A percentile compares a stretch with the other conserved stretches of the same genome.
Evolutionary conservation across 2,888 invertebrate genomes (phyloP).

Genomic region (Thymelicus sylvestris): DNA sequence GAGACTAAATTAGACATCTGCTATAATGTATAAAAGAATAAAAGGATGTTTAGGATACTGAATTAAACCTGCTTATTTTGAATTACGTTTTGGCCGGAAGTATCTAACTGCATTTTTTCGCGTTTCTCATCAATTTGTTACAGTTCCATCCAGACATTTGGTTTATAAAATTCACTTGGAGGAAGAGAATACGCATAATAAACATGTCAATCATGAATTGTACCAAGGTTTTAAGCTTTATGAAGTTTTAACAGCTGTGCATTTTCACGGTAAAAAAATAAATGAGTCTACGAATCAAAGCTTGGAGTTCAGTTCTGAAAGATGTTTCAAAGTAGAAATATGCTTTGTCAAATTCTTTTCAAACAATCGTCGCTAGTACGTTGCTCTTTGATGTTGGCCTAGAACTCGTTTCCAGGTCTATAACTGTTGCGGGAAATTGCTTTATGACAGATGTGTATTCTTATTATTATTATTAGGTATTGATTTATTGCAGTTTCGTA

Average conservation of each 20-base stretch:
- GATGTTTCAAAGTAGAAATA: slow-evolving; percentile 44
- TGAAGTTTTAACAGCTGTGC: slow-evolving; percentile 46
- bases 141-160: slow-evolving; percentile 3
- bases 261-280: slow-evolving; percentile 45
- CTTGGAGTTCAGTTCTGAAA: slow-evolving; percentile 21
- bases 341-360: slow-evolving; percentile 54
- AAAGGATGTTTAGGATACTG: neutral
- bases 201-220: slow-evolving; percentile 38
- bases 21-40: neutral
- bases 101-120: neutral
- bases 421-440: neutral
- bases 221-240: slow-evolving; percentile 38
- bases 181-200: slow-evolving; percentile 26
- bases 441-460: slow-evolving; percentile 9
- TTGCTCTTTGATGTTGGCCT: slow-evolving; percentile 51
- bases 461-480: too few species aligned
- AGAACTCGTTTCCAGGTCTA: slow-evolving; percentile 5
- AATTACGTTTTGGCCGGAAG: neutral
- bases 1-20: too few species aligned
- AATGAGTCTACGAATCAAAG: slow-evolving; percentile 38
- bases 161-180: slow-evolving; percentile 25
- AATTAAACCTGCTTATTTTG: neutral
- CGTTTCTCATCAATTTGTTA: slow-evolving; percentile 1
- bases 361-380: slow-evolving; percentile 49
- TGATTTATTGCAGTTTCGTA: too few species aligned